Base-by-base conservation (phyloP, 2,113 vertebrate species). In the Myrmecophaga tridactyla region DNA sequence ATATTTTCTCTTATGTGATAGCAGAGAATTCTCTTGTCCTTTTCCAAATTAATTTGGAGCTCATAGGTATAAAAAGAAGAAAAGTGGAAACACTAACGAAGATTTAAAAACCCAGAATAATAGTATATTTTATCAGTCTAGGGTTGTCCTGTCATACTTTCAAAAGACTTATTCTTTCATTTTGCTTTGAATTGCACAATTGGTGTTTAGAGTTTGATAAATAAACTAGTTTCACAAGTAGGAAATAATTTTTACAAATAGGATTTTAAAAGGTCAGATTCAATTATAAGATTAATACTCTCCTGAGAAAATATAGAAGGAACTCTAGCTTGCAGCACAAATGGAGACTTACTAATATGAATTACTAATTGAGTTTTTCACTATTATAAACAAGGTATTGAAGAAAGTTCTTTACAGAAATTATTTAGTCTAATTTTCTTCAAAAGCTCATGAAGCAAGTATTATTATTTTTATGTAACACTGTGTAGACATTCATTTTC, bases 21-120 rank as follows among this genome's bases (percentile, higher is more conserved):
- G 1, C 17, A 87, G 14, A 69, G 0, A 73, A 53, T 67, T 81
- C 34, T 36, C 6, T 60, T 4, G 43, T 7, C 69, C 21, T 95
- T 92, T 88, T 77, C 36, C 63, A 85, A 88, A 6, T 77, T 88
- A 89, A 72, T 72, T 88, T 96, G 31, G 86, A 63, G 80, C 89
- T 80, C 31, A 81, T 75, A 88, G 1, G 0, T 51, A 15, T 83
- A 95, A 83, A 86, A 36, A 78, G 15, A 58, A 43, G 6, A 7
- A 27, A 94, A 82, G 1, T 56, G 85, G 2, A 92, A 84, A 51
- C 18, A 94, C 20, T 91, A 86, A 69, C 72, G 20, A 89, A 69
- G 9, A 81, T 67, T 91, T 95, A 77, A 72, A 92, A 48, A 20
- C 36, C 13, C 14, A 21, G 36, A 85, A 39, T 36, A 82, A 58